Conservation (phyloP, 1,140 invertebrate genomes). For the Rhopalosiphum maidis region DNA sequence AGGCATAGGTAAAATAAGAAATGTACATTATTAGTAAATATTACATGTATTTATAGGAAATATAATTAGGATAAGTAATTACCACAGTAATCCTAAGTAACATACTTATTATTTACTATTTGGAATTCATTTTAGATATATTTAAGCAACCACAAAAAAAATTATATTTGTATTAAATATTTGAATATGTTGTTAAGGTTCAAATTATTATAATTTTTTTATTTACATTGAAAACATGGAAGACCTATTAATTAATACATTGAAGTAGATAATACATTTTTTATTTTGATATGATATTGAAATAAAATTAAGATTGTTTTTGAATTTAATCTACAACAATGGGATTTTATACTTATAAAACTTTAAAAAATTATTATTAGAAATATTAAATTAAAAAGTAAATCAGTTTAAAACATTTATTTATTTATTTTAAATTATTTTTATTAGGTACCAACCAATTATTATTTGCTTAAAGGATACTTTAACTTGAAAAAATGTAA, state of each 20-base stretch:
- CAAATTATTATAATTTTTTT: too few species aligned
- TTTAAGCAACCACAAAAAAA: too few species aligned
- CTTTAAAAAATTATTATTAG: background rate
- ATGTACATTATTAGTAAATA: background rate
- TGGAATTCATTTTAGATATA: too few species aligned
- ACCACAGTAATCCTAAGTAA: background rate
- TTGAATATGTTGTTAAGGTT: too few species aligned
- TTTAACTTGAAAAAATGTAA: background rate
- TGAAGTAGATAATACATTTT: background rate
- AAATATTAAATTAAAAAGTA: background rate
- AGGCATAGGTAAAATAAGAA: background rate
- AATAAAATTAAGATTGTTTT: too few species aligned
- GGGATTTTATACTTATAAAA: background rate
- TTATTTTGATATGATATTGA: background rate
- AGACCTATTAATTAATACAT: too few species aligned
- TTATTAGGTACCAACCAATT: background rate
- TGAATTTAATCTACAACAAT: too few species aligned
- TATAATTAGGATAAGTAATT: background rate
- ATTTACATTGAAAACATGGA: too few species aligned
- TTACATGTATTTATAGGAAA: too few species aligned
- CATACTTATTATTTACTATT: too few species aligned
- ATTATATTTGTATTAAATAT: too few species aligned
- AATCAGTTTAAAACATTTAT: background rate
- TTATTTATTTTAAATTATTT: background rate
- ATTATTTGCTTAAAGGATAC: background rate